Base-by-base conservation (phyloP, 2,797 vertebrate genomes). In the Malurus leucopterus region DNA sequence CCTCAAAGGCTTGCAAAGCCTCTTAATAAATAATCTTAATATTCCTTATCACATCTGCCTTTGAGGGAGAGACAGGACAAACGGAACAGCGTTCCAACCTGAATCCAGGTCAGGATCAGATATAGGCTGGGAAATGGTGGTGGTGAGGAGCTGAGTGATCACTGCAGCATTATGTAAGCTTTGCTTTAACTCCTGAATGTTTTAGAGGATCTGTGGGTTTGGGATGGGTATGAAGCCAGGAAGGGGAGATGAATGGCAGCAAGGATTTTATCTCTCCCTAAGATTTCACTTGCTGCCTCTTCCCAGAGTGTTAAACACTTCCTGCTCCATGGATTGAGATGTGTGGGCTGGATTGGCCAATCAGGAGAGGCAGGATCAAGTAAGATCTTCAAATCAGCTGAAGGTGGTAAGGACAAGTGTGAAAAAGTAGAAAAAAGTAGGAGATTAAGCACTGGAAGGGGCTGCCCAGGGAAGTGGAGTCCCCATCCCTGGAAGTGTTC, bases 31-130 rank as follows among this genome's bases (percentile, higher is more conserved):
- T 92, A 92, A 92, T 92, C 83, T 82, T 20, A 34, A 30, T 46
- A 6, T 70, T 95, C 69, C 86, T 92, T 93, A 88, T 89, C 94
- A 70, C 67, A 73, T 88, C 70, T 91, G 87, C 59, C 67, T 95
- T 54, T 84, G 70, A 70, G 68, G 49, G 63, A 90, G 90, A 84
- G 67, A 19, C 29, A 68, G 90, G 93, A 86, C 64, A 64, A 84
- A 82, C 4, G 49, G 77, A 47, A 24, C 38, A 59, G 44, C 0
- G 0, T 49, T 83, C 69, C n/a, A 13, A 9, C 51, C 49, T 63
- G 76, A 91, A 93, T 90, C 85, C 92, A 81, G 94, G 87, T 93
- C 84, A 92, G 67, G 84, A 91, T 81, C 82, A 86, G 70, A 53
- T 29, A 14, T 5, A 32, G 72, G 51, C 54, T 86, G 76, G 41